phyloP scores from a whole-genome alignment of 2,888 invertebrate species.

The Cephus nigrinus region DNA sequence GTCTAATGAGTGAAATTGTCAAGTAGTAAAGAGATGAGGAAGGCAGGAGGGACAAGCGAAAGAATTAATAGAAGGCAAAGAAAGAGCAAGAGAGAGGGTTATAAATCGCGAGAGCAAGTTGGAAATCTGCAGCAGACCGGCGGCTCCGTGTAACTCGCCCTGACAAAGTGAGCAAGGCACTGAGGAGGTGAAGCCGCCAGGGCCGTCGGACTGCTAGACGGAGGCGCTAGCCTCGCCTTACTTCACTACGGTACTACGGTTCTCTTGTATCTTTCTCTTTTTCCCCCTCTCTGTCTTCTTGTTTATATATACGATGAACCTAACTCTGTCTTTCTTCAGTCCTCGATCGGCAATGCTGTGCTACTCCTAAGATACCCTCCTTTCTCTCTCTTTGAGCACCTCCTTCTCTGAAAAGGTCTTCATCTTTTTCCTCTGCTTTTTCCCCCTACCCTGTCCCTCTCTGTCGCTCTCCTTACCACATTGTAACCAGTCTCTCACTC shows the following conservation, averaged over 20 bases:
- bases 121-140: neutral
- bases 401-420: neutral
- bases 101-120: neutral
- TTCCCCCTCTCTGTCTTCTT: neutral
- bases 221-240: slow-evolving; percentile 33
- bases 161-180: slow-evolving; percentile 8
- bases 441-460: neutral
- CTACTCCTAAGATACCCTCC: neutral
- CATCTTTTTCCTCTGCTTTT: neutral
- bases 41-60: neutral
- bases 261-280: neutral
- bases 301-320: neutral
- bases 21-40: neutral
- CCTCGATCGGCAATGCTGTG: neutral
- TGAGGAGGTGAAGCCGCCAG: neutral
- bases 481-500: neutral
- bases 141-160: neutral
- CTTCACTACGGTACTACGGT: slow-evolving; percentile 34
- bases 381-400: neutral
- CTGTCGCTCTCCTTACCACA: neutral
- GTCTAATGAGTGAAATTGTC: neutral
- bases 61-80: neutral
- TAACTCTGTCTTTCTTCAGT: neutral
- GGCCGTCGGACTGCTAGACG: slow-evolving; percentile 24
- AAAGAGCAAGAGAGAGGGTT: neutral